phyloP scores from a whole-genome alignment of 2,113 vertebrate genomes.

The Arenaria interpres region DNA sequence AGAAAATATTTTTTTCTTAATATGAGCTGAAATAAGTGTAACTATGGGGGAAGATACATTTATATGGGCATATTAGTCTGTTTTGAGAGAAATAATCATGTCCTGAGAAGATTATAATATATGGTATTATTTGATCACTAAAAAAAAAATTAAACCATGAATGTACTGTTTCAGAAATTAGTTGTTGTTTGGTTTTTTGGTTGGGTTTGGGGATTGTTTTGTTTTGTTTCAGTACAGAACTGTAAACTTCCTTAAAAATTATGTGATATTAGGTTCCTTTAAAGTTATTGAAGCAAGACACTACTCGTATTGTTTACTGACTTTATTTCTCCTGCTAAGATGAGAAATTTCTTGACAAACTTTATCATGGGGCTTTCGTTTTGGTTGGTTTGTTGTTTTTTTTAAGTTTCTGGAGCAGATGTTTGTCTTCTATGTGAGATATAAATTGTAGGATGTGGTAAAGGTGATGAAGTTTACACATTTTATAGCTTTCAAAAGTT shows the following conservation, averaged over 20 bases:
- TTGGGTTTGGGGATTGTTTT: background rate
- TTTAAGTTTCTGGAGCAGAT: background rate
- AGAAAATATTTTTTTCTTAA: background rate
- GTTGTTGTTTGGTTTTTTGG: background rate
- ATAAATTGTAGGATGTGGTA: conserved; percentile 23
- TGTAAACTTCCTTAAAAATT: background rate
- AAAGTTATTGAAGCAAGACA: background rate
- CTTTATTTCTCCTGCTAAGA: background rate
- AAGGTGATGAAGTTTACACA: background rate
- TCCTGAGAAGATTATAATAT: background rate
- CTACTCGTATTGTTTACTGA: background rate
- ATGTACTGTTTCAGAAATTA: background rate
- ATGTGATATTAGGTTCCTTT: background rate
- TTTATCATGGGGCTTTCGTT: background rate
- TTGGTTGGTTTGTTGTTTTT: background rate
- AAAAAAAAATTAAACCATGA: background rate
- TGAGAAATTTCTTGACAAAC: conserved; percentile 4
- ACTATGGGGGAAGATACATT: background rate
- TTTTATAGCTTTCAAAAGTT: background rate
- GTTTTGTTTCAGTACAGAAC: background rate
- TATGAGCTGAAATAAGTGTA: background rate
- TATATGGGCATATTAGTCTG: background rate
- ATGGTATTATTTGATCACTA: background rate
- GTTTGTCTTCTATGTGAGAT: background rate
- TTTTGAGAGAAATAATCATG: background rate